Evolutionary conservation across 1,140 invertebrate genomes (phyloP), one percentile per base, ranked within the genome.

Genomic region (Trypoxylus dichotomus): DNA sequence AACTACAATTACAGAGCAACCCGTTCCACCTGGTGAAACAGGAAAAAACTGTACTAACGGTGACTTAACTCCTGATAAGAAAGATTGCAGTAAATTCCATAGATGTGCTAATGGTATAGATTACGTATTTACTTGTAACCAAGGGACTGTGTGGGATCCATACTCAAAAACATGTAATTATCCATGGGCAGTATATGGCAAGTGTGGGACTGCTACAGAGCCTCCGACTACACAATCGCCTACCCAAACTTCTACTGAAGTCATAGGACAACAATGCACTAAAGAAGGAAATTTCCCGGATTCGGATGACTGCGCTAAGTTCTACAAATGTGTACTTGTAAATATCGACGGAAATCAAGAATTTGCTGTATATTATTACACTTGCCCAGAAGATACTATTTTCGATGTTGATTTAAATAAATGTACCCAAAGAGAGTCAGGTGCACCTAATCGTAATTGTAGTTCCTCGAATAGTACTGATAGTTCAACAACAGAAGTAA

Each of bases 81-180:
- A 86, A 41, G 88, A 93, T 77, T 94, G 93, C 79, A 88, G 84
- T 72, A 92, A 92, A 78, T 94, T 93, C 82, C 92, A 93, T 79
- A 88, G 92, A 84, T 94, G 93, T 84, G 90, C 92, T 0, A 84
- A 88, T 74, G 85, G 90, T 77, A 88, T 84, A 27, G 89, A 86
- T 78, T 89, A 91, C 79, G 88, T 91, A 47, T 93, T 91, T 81
- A 87, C 86, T 54, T 93, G 92, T 84, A 91, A 88, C 1, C 84
- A 86, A n/a, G 92, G 91, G 60, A 93, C 92, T 3, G 89, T 92
- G 13, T 92, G 89, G 85, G 91, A 92, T 81, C 86, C 87, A 42
- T 81, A 88, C 3, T 60, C 19, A 63, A 60, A 29, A 11, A 27
- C 54, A 19, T 78, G 77, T 41, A 78, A 78, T 54, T 74, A 78